Evolutionary conservation across 2,797 vertebrate species (phyloP).

Genomic region (Fistularia tabacaria): DNA sequence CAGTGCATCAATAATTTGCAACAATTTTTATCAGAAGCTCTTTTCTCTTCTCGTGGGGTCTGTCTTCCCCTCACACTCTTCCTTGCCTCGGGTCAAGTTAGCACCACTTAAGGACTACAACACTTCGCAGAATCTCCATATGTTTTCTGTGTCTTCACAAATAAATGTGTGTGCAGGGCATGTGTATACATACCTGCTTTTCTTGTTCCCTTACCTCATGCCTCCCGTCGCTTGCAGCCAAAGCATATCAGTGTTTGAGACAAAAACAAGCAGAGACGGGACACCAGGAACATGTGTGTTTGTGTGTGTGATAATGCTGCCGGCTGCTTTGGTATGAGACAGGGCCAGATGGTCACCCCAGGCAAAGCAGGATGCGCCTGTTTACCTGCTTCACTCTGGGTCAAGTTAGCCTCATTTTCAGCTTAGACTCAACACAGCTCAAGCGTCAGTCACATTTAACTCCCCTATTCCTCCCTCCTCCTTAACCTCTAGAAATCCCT

Average conservation of each 20-base stretch:
- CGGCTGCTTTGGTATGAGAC: constrained; percentile 68
- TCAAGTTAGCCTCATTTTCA: constrained; percentile 75
- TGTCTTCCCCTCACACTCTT: constrained; percentile 26
- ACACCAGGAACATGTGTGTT: constrained; percentile 44
- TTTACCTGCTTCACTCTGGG: constrained; percentile 77
- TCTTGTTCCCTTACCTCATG: constrained; percentile 67
- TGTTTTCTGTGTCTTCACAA: constrained; percentile 45
- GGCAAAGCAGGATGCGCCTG: constrained; percentile 77
- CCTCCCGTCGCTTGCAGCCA: constrained; percentile 70
- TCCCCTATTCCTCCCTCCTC: constrained; percentile 11
- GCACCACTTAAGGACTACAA: constrained; percentile 73
- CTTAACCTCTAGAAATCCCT: constrained; percentile 9
- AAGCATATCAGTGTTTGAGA: constrained; percentile 75
- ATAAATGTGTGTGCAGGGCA: constrained; percentile 15
- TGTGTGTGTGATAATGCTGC: constrained; percentile 45
- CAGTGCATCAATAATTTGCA: constrained; percentile 62
- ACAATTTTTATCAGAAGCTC: constrained; percentile 42
- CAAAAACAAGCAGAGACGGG: constrained; percentile 64
- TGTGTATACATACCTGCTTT: constrained; percentile 53
- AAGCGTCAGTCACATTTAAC: constrained; percentile 33
- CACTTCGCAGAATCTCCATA: constrained; percentile 66
- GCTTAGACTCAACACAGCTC: constrained; percentile 70
- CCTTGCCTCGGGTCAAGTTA: constrained; percentile 74
- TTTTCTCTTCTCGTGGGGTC: constrained; percentile 31
- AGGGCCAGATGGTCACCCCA: constrained; percentile 78